Evolutionary conservation across 2,797 vertebrate species (phyloP).

Genomic region (Alectoris magna): DNA sequence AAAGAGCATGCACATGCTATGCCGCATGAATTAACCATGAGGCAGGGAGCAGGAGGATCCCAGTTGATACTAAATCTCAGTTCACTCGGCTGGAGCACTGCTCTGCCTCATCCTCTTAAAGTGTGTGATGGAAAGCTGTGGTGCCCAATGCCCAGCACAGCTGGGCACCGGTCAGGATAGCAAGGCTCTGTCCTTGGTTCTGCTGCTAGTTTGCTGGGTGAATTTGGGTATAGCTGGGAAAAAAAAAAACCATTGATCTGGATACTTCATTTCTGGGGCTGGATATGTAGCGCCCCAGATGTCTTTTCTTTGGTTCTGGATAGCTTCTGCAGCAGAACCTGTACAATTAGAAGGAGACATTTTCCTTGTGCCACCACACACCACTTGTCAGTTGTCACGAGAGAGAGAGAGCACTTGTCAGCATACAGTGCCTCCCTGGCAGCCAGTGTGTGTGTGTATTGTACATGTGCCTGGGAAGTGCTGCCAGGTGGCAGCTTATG

Average conservation of each 20-base stretch:
- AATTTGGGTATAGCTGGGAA: background rate
- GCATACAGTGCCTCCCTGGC: background rate
- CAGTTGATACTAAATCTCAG: background rate
- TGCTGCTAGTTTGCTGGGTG: background rate
- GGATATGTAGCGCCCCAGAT: rapidly evolving
- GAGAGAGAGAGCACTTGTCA: background rate
- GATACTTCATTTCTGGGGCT: rapidly evolving
- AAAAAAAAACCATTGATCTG: background rate
- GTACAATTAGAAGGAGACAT: background rate
- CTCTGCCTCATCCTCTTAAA: background rate
- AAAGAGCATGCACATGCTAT: rapidly evolving
- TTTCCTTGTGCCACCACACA: background rate
- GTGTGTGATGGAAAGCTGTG: background rate
- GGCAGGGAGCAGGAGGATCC: background rate
- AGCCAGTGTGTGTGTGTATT: background rate
- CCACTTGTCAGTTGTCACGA: background rate
- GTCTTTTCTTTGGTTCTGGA: background rate
- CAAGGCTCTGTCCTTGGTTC: background rate
- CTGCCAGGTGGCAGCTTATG: background rate
- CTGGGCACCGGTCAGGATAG: rapidly evolving
- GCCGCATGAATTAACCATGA: background rate
- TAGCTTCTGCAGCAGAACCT: background rate
- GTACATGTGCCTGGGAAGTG: background rate
- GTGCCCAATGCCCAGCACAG: background rate
- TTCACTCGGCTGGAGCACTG: background rate